Evolutionary conservation across 2,113 vertebrate genomes (phyloP), one percentile per base, ranked within the genome.

Genomic region (Xenopus laevis): DNA sequence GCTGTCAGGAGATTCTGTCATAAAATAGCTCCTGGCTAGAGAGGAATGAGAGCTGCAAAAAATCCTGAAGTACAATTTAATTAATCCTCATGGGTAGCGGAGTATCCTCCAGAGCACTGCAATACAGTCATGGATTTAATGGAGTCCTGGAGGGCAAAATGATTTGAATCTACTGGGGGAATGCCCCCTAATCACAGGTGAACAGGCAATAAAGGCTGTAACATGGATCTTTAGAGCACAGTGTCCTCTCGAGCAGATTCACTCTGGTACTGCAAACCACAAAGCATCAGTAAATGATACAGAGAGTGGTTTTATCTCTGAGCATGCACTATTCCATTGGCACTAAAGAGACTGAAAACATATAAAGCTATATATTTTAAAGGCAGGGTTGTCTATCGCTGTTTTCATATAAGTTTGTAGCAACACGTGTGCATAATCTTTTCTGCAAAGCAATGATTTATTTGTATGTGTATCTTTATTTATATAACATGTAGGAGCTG

Each of bases 11-110:
- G 53, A 13, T n/a, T n/a, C 53, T 55, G 53, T 55, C 53, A 55
- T n/a, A 55, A n/a, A 55, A 55, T 55, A 55, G 13, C 53, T 55
- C 16, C 53, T 55, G 53, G 53, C 53, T 55, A 55, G 53, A n/a
- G 17, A 55, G 53, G 53, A 55, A 55, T 55, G 53, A 55, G 53
- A 55, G 5, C 53, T n/a, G 53, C 53, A n/a, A 55, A 55, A 40
- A n/a, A 55, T 55, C 16, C 16, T 55, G 1, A 55, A 55, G 53
- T 55, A 55, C 53, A 55, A 55, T 55, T 55, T 55, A 55, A 55
- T 55, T 55, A 55, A 55, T 55, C 17, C 53, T 55, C 53, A n/a
- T 55, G 53, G 53, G 53, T 13, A 55, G 13, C 16, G 17, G 13
- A n/a, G 53, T 8, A 9, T 55, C 53, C 53, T n/a, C 53, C 53